Evolutionary conservation across 2,888 invertebrate species (phyloP), one percentile per base, ranked within the genome.

Genomic region (Altica lythri): DNA sequence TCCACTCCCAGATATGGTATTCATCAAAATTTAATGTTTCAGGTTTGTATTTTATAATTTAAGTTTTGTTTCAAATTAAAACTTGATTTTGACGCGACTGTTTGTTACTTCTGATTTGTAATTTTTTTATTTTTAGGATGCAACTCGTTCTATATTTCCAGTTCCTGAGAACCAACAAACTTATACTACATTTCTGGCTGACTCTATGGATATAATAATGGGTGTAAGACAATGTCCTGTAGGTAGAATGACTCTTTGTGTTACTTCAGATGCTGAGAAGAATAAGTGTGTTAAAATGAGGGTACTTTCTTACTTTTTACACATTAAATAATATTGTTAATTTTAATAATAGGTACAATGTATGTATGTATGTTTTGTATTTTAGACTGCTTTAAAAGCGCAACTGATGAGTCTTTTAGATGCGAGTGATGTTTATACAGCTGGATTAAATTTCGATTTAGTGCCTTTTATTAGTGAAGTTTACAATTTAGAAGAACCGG

Each of bases 241-340:
- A 4, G 81, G 85, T 37, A 79, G 85, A n/a, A 92, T 95, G 79
- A 86, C 87, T 0, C 75, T 96, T 13, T 97, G 97, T 71, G 90
- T 97, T 14, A 93, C 95, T 0, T 96, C 96, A 0, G 89, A 91
- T 51, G 83, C 86, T 0, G 97, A 97, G 75, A 83, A 91, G 79
- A 87, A 88, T 50, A 97, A 97, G 77, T 97, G 97, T 73, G 79
- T 90, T 34, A 90, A 90, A 76, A 95, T 95, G 94, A 86, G 83
- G 81, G 92, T 92, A 75, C 74, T 80, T 73, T 38, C 1, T n/a
- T 42, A 19, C 37, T 27, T 34, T 12, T 12, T 34, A 27, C 27
- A 13, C 16, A n/a, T n/a, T n/a, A n/a, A n/a, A n/a, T n/a, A n/a
- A n/a, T n/a, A n/a, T n/a, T n/a, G n/a, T n/a, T n/a, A n/a, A 46